Percentiles rank a stretch among this genome's conserved stretches.
phyloP scores from a whole-genome alignment of 2,113 vertebrate species.

The Chloropsis hardwickii region DNA sequence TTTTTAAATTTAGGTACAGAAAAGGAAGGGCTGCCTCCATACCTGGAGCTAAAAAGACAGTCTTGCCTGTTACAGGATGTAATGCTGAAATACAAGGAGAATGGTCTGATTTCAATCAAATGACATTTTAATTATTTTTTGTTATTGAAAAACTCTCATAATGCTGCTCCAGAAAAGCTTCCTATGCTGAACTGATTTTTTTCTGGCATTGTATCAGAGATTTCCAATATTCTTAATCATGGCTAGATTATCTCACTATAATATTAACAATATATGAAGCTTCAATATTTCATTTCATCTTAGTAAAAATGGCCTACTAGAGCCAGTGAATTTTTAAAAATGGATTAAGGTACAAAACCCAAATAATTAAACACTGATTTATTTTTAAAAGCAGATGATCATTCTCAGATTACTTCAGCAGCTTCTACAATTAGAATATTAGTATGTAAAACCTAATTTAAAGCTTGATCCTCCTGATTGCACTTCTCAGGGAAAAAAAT shows the following conservation, averaged over 20 bases:
- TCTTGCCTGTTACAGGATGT: background rate
- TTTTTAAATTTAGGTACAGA: background rate
- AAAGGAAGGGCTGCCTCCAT: background rate
- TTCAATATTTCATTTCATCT: background rate
- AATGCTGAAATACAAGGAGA: background rate
- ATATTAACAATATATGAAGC: background rate
- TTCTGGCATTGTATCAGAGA: background rate
- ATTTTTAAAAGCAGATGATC: background rate
- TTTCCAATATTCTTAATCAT: background rate
- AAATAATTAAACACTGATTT: background rate
- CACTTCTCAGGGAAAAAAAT: background rate
- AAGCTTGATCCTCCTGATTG: background rate
- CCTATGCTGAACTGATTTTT: background rate
- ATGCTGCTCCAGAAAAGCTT: background rate
- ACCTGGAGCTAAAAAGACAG: background rate
- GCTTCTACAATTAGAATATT: background rate
- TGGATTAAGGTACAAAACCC: background rate
- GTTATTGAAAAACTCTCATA: conserved; percentile 26
- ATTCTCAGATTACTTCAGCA: background rate
- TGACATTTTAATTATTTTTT: conserved; percentile 37
- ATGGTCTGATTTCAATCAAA: background rate
- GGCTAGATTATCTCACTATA: background rate
- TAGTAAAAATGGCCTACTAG: background rate
- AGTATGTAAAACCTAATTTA: background rate
- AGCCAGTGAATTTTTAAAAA: background rate